Evolutionary conservation across 2,113 vertebrate species (phyloP).

Genomic region (Calyptomena viridis): DNA sequence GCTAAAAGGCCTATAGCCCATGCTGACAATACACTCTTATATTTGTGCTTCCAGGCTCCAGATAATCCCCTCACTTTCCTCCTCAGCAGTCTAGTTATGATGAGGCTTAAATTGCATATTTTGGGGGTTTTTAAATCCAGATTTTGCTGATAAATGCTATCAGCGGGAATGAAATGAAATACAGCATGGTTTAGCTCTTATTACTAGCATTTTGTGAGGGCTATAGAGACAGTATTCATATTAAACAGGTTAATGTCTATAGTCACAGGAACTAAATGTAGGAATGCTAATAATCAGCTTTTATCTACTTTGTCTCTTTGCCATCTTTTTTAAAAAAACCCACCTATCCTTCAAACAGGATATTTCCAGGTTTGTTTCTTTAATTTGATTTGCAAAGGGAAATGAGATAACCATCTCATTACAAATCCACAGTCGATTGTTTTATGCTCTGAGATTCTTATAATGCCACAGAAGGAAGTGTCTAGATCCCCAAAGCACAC

Average conservation of each 20-base stretch:
- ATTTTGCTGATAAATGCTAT: constrained; percentile 99
- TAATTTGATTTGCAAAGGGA: constrained; percentile 1
- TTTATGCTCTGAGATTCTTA: background rate
- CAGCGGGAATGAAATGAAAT: constrained; percentile 95
- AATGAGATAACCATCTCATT: background rate
- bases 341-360: background rate
- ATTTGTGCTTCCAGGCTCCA: constrained; percentile 83
- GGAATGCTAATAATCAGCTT: constrained; percentile 57
- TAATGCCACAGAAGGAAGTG: background rate
- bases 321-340: background rate
- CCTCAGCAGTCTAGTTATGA: constrained; percentile 87
- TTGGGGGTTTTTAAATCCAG: constrained; percentile 84
- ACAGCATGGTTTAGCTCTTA: constrained; percentile 83
- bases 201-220: constrained; percentile 73
- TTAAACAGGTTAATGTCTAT: constrained; percentile 60
- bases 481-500: background rate
- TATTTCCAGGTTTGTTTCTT: constrained; percentile 7
- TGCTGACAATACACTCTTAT: constrained; percentile 91
- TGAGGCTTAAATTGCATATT: constrained; percentile 98
- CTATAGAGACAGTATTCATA: constrained; percentile 60
- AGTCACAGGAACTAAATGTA: constrained; percentile 62
- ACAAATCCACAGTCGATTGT: background rate
- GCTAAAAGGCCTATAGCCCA: constrained; percentile 87
- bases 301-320: constrained; percentile 33
- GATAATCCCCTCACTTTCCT: constrained; percentile 91